phyloP scores from a whole-genome alignment of 2,888 invertebrate genomes.

The Linyphia triangularis region DNA sequence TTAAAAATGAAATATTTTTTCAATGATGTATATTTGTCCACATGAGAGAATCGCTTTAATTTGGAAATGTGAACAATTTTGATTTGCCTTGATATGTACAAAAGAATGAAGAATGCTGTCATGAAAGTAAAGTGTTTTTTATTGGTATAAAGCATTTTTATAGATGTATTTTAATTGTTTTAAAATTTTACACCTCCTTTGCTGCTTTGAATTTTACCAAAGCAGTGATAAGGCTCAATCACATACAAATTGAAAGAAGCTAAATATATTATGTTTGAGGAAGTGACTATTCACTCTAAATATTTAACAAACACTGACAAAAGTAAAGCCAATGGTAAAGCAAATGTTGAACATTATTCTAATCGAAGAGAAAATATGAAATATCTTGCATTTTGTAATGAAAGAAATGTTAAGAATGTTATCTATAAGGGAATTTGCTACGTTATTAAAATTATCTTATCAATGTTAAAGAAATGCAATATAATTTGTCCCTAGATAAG shows the following conservation, averaged over 20 bases:
- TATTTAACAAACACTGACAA: too few species aligned
- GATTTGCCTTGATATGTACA: background rate
- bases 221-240: background rate
- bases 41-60: background rate
- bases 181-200: background rate
- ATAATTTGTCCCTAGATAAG: too few species aligned
- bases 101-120: background rate
- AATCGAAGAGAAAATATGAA: too few species aligned
- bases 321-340: too few species aligned
- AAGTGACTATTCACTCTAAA: background rate
- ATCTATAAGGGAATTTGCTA: too few species aligned
- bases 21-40: too few species aligned
- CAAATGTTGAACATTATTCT: too few species aligned
- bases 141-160: background rate
- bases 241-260: background rate
- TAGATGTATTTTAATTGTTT: background rate
- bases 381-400: too few species aligned
- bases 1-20: background rate
- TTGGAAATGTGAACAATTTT: background rate
- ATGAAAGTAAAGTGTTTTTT: background rate
- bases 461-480: too few species aligned
- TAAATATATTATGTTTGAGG: background rate
- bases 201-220: background rate
- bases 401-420: too few species aligned
- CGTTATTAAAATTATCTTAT: too few species aligned